A percentile compares a stretch with the other conserved stretches of the same genome.
Conservation (phyloP, 2,797 vertebrate species). For the Hippocampus kuda region DNA sequence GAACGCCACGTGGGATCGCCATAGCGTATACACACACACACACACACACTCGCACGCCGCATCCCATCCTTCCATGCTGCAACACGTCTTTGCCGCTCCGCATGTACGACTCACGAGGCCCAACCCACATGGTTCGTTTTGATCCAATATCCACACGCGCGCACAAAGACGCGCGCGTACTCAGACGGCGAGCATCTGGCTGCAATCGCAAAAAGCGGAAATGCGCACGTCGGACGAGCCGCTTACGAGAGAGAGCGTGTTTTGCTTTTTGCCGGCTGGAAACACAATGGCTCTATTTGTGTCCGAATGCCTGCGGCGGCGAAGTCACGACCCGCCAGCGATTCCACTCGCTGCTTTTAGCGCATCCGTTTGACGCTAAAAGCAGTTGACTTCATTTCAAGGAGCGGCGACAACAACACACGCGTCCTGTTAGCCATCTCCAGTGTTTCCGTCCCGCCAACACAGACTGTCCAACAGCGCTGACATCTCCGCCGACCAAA, state of each 20-base stretch:
- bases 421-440: background rate
- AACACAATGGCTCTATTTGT: conserved; percentile 45
- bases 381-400: conserved; percentile 16
- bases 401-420: conserved; percentile 9
- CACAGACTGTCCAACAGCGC: too few relatives aligned
- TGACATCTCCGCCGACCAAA: too few relatives aligned
- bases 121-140: background rate
- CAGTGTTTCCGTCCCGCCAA: too few relatives aligned
- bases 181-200: conserved; percentile 38
- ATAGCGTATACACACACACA: too few relatives aligned
- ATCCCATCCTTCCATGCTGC: too few relatives aligned
- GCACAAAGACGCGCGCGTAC: background rate
- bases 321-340: conserved; percentile 20
- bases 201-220: conserved; percentile 43
- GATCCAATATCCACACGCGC: too few relatives aligned
- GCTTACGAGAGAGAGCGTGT: conserved; percentile 10
- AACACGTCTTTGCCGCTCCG: too few relatives aligned
- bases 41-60: too few relatives aligned
- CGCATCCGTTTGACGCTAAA: conserved; percentile 21
- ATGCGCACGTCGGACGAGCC: conserved; percentile 31
- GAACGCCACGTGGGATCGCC: too few relatives aligned
- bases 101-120: too few relatives aligned
- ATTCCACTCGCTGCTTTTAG: conserved; percentile 41
- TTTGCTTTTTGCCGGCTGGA: conserved; percentile 25
- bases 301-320: conserved; percentile 45